phyloP scores from a whole-genome alignment of 2,113 vertebrate genomes.

The Vidua macroura region DNA sequence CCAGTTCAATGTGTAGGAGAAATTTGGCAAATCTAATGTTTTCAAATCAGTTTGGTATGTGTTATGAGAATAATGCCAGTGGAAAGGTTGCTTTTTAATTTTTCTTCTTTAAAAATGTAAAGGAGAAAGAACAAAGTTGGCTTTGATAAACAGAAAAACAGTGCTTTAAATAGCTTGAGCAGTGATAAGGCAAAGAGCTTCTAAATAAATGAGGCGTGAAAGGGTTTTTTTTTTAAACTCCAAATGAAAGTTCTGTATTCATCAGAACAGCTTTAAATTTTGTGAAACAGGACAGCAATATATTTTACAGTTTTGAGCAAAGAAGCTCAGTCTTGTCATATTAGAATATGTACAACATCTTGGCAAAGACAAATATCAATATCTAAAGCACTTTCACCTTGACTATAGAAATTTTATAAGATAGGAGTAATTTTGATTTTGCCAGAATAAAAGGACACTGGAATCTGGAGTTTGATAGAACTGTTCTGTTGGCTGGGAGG shows the following conservation, averaged over 20 bases:
- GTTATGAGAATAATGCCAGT: constrained; percentile 9
- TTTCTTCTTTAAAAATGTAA: constrained; percentile 1
- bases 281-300: not conserved
- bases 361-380: not conserved
- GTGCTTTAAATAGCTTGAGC: not conserved
- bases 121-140: not conserved
- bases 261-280: not conserved
- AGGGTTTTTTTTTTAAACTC: not conserved
- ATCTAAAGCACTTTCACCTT: constrained; percentile 27
- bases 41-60: constrained; percentile 29
- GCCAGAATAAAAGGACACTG: not conserved
- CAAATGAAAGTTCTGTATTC: not conserved
- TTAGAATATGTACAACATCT: not conserved
- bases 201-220: not conserved
- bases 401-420: not conserved
- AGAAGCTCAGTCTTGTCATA: not conserved
- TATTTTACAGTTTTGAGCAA: not conserved
- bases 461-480: constrained; percentile 48
- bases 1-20: not conserved
- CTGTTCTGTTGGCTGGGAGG: not conserved
- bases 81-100: not conserved
- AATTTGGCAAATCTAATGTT: constrained; percentile 8
- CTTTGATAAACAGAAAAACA: not conserved
- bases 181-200: constrained; percentile 22
- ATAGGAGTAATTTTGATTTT: constrained; percentile 21